Conservation (phyloP, 2,113 vertebrate genomes). For the Gobio gobio region DNA sequence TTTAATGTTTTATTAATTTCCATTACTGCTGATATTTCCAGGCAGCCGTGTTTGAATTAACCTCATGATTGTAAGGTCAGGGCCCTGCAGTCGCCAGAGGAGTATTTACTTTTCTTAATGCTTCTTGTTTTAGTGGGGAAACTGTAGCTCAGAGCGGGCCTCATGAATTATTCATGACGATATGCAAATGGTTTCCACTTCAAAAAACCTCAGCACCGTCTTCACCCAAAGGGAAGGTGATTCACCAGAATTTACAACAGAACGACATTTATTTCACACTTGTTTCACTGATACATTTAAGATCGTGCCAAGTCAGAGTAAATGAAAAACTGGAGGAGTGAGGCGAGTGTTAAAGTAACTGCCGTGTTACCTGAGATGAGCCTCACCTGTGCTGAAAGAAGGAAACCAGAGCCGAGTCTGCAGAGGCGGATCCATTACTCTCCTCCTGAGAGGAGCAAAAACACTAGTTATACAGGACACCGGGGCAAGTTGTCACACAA, state of each 20-base stretch:
- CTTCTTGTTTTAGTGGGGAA: constrained; percentile 23
- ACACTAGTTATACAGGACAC: neutral
- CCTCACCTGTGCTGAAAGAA: constrained; percentile 48
- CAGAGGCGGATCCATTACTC: constrained; percentile 29
- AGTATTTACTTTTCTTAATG: constrained; percentile 28
- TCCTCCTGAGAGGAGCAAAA: constrained; percentile 7
- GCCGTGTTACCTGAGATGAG: constrained; percentile 37
- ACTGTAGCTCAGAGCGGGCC: constrained; percentile 30
- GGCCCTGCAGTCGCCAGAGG: neutral
- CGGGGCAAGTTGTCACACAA: neutral
- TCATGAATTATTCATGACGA: constrained; percentile 9
- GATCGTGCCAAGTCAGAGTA: constrained; percentile 5
- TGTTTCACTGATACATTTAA: constrained; percentile 12
- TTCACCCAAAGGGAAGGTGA: constrained; percentile 31
- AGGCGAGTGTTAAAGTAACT: neutral
- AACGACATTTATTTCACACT: constrained; percentile 4
- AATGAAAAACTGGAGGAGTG: neutral
- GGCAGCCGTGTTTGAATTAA: neutral
- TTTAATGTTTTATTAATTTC: neutral
- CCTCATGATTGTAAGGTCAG: neutral
- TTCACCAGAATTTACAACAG: constrained; percentile 35
- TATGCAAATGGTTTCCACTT: constrained; percentile 29
- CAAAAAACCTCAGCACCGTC: constrained; percentile 4
- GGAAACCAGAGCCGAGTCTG: constrained; percentile 32
- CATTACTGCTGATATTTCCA: neutral